Base-by-base conservation (phyloP, 2,113 vertebrate genomes). In the Scartelaos histophorus region DNA sequence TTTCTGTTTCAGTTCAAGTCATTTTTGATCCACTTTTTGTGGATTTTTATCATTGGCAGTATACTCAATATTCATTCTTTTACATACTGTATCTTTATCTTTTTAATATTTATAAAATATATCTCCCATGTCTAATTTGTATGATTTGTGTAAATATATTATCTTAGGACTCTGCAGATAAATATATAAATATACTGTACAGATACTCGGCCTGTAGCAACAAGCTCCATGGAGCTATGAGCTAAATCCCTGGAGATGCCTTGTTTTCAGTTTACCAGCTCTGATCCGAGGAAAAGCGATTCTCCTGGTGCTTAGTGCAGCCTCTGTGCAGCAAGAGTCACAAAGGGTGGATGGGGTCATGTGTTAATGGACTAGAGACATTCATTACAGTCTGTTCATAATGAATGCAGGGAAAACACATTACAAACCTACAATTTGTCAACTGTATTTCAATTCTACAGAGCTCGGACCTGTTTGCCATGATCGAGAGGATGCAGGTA, bases 401-500 rank as follows among this genome's bases (percentile, higher is more conserved):
- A 51, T 62, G 56, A 74, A 5, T 51, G 56, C 45, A 66, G 69
- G 53, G 62, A 56, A 67, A 72, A 13, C 13, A 65, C 51, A 65
- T 46, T 29, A 70, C 66, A 80, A 70, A 45, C 43, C 9, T 66
- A 22, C 43, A 25, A 35, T 73, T 66, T 35, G 19, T 73, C 72
- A 80, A 76, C 53, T 38, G 67, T 84, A 66, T 86, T 62, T 67
- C n/a, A n/a, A 54, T 91, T 74, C 78, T 72, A 67, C 91, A 97
- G 95, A 95, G 84, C 89, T 93, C 94, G 74, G 95, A 95, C 87
- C 91, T 97, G 85, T 95, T 96, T 95, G 94, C 94, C 85, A 96
- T 96, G 95, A 95, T 97, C 87, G 95, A 96, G 79, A 94, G 94
- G 92, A 95, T 96, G 89, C 95, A 97, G 96, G 95, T 97, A 94